Base-by-base conservation (phyloP, 1,140 invertebrate species). In the Euura saliciscinereae region DNA sequence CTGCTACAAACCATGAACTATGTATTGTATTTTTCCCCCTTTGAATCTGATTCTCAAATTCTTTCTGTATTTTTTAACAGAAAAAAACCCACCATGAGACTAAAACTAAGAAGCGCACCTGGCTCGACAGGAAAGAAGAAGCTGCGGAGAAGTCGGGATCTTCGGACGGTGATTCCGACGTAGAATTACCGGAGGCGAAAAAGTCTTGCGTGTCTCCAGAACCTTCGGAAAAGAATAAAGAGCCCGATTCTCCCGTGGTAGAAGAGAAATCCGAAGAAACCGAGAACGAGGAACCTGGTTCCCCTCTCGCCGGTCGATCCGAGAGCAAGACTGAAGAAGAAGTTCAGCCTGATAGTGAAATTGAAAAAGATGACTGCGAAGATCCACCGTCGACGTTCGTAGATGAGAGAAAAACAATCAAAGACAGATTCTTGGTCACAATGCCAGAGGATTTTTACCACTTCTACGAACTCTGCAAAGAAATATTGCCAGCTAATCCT, bases 381-480 rank as follows among this genome's bases (percentile, higher is more conserved):
- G 68, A 77, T 66, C 11, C 42, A 69, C 70, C 71, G 46, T 10
- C 64, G 42, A 71, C 69, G 44, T 66, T 72, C 10, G 73, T 79
- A 13, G 79, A 79, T 43, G 81, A 78, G n/a, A 85, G 87, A 74
- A 81, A 87, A 73, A 86, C 91, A 69, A 93, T 96, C 71, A 91
- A 92, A 78, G 87, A 92, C 74, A 91, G 94, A 78, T 97, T 97
- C 85, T 83, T 97, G 45, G 91, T 96, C 1, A 89, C 95, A 75
- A 97, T 98, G 95, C 96, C 97, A 8, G 80, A 90, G 66, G 96
- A 98, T 85, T 98, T 98, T 84, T 98, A 93, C 82, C 87, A 92
- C 59, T 94, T 97, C 82, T 96, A 93, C 90, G 88, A 93, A 69
- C 95, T 97, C 79, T 96, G 93, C 81, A 89, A 92, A 79, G 88